These are phyloP conservation scores for Nematopogon swammerdamellus DNA, from an alignment of 2,888 invertebrate species.

Conservation along the genomic window DNA sequence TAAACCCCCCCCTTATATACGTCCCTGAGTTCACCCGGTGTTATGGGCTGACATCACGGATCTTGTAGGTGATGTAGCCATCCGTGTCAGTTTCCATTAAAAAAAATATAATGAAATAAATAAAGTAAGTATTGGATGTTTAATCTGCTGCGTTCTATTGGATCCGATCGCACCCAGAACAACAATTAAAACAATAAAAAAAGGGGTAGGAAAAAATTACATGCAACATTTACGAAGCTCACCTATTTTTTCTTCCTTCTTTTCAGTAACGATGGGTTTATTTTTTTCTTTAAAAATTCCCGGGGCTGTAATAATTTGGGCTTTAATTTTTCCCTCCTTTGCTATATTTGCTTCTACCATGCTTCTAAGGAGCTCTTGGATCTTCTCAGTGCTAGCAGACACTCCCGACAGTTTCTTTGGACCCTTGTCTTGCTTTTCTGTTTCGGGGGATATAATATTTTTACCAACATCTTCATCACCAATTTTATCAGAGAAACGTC, in stretches of 20 bases:
- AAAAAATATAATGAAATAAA: no score
- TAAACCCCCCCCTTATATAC: no score
- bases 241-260: slow-evolving; percentile 40
- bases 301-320: slow-evolving; percentile 34
- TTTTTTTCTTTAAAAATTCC: slow-evolving; percentile 22
- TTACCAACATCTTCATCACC: slow-evolving; percentile 30
- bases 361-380: slow-evolving; percentile 37
- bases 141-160: no score
- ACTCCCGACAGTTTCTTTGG: slow-evolving; percentile 14
- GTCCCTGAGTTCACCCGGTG: no score
- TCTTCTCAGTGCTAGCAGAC: slow-evolving; percentile 32
- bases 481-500: slow-evolving; percentile 28
- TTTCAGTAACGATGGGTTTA: slow-evolving; percentile 24
- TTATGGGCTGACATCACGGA: no score
- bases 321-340: slow-evolving; percentile 31
- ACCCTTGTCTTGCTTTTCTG: slow-evolving; percentile 10
- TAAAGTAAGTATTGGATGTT: no score
- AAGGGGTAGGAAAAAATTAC: no score
- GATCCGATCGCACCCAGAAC: no score
- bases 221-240: no score
- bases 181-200: no score
- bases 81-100: no score
- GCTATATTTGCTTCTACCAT: slow-evolving; percentile 39
- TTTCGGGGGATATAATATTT: slow-evolving; percentile 13
- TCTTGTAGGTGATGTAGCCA: no score